Evolutionary conservation across 2,113 vertebrate genomes (phyloP).

Genomic region (Micromys minutus): DNA sequence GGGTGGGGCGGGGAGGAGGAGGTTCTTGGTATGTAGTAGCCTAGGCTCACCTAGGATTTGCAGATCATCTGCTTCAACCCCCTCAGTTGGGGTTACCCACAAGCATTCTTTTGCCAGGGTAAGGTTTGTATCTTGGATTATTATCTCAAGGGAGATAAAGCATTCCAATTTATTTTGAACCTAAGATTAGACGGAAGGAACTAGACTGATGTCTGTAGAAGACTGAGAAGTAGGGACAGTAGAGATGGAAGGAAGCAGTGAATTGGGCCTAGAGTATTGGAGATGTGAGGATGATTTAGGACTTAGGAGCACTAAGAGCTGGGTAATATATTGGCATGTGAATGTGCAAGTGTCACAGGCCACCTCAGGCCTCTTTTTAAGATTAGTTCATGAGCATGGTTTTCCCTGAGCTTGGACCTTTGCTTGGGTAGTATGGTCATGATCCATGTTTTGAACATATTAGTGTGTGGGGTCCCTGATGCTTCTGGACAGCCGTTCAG

Average conservation of each 20-base stretch:
- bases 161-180: not conserved
- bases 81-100: not conserved
- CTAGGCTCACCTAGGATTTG: not conserved
- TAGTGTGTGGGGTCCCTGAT: not conserved
- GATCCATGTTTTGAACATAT: not conserved
- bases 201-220: not conserved
- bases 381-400: not conserved
- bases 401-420: not conserved
- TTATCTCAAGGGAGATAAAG: not conserved
- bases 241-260: not conserved
- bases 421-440: not conserved
- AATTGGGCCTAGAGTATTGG: not conserved
- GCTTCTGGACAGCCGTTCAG: not conserved
- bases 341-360: not conserved
- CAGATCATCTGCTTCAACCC: not conserved
- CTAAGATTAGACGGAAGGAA: not conserved
- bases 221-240: not conserved
- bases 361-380: not conserved
- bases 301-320: not conserved
- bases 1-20: no score
- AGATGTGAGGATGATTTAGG: not conserved
- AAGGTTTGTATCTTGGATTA: constrained; percentile 16
- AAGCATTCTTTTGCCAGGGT: not conserved
- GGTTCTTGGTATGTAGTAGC: not conserved
- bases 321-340: not conserved